Conservation (phyloP, 2,797 vertebrate genomes). For the Epinephelus awoara region DNA sequence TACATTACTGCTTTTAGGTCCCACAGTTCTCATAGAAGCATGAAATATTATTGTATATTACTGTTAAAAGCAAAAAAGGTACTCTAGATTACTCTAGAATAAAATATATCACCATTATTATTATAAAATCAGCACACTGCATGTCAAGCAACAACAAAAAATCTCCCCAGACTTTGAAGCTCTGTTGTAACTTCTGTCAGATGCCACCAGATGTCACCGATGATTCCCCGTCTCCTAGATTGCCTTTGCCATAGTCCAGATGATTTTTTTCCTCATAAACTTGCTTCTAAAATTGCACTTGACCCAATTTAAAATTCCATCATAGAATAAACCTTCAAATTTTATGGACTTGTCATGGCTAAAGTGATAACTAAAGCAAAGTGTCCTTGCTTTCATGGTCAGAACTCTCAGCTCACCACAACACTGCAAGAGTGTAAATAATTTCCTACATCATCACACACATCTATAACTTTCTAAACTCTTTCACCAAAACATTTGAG, state of each 20-base stretch:
- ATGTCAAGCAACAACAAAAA: not conserved
- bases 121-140: not conserved
- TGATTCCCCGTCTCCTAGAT: not conserved
- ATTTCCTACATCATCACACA: not conserved
- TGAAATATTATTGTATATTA: not conserved
- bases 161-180: not conserved
- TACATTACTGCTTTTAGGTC: not conserved
- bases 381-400: not conserved
- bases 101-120: not conserved
- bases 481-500: conserved; percentile 26
- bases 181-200: not conserved
- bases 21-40: not conserved
- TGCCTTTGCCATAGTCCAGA: not conserved
- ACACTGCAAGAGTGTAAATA: not conserved
- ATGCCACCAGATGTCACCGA: conserved; percentile 77
- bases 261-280: conserved; percentile 1
- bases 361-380: conserved; percentile 2
- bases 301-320: not conserved
- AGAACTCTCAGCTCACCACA: not conserved
- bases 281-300: conserved; percentile 16
- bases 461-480: conserved; percentile 13
- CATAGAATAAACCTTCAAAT: not conserved
- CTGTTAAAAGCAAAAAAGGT: not conserved
- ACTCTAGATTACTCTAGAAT: not conserved
- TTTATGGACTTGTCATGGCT: not conserved